Evolutionary conservation across 2,113 vertebrate species (phyloP).

Genomic region (Clinocottus analis): DNA sequence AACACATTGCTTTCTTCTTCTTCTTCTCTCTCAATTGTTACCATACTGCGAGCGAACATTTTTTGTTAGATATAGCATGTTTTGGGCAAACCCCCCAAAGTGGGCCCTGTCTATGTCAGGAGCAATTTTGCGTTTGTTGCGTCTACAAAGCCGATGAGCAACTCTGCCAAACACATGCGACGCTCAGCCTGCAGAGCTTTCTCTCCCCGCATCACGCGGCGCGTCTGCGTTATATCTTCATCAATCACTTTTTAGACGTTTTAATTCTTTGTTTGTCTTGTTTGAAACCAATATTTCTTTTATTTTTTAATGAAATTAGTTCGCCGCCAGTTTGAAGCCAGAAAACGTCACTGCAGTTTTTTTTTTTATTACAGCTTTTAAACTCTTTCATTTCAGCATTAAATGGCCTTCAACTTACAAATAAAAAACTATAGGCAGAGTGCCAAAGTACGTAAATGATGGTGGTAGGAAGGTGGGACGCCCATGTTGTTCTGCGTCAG

Average conservation of each 20-base stretch:
- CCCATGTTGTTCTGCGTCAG: background rate
- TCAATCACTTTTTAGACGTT: background rate
- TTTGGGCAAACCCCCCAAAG: constrained; percentile 56
- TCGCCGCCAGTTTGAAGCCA: background rate
- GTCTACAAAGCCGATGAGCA: constrained; percentile 42
- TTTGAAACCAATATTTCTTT: background rate
- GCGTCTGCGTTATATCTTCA: constrained; percentile 8
- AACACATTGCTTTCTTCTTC: constrained; percentile 14
- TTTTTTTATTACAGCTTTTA: background rate
- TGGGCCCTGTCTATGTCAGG: constrained; percentile 60
- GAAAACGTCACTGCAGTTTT: background rate
- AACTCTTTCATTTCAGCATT: background rate
- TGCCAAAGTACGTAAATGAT: background rate
- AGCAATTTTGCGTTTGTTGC: constrained; percentile 50
- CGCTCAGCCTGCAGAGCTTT: constrained; percentile 33
- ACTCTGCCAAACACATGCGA: constrained; percentile 66
- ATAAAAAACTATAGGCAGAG: background rate
- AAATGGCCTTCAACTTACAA: background rate
- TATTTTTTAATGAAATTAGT: background rate
- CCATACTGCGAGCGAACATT: constrained; percentile 45
- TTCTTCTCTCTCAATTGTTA: constrained; percentile 30
- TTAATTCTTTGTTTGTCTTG: constrained; percentile 6
- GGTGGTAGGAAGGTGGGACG: background rate
- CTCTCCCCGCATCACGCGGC: background rate
- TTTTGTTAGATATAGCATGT: constrained; percentile 50